Evolutionary conservation across 2,888 invertebrate genomes (phyloP).

Genomic region (Plagodis dolabraria): DNA sequence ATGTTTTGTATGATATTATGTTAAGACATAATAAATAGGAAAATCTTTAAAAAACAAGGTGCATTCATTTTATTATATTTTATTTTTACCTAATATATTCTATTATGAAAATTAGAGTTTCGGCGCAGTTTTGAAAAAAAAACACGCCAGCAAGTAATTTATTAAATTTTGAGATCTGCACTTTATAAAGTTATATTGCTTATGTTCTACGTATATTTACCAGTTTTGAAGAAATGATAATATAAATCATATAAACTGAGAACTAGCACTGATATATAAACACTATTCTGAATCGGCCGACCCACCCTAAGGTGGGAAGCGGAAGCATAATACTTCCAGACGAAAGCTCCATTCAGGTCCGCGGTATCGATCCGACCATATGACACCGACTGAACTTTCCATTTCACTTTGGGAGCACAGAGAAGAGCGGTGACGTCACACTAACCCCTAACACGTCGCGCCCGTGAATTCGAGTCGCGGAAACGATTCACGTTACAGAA

Average conservation of each 20-base stretch:
- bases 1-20: too few relatives aligned
- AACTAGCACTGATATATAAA: slow-evolving; percentile 26
- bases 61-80: too few relatives aligned
- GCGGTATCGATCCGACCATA: slow-evolving; percentile 70
- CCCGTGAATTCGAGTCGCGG: slow-evolving; percentile 20
- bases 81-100: too few relatives aligned
- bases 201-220: slow-evolving; percentile 29
- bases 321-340: slow-evolving; percentile 22
- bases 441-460: slow-evolving; percentile 35
- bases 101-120: too few relatives aligned
- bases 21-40: too few relatives aligned
- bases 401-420: slow-evolving; percentile 70
- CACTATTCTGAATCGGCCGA: slow-evolving; percentile 21
- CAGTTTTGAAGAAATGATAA: slow-evolving; percentile 12
- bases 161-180: too few relatives aligned
- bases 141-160: too few relatives aligned
- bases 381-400: slow-evolving; percentile 71
- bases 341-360: slow-evolving; percentile 65
- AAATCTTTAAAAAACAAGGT: too few relatives aligned
- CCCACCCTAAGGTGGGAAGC: slow-evolving; percentile 9
- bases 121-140: too few relatives aligned
- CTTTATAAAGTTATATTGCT: not conserved
- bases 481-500: slow-evolving; percentile 36
- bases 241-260: slow-evolving; percentile 11
- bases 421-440: slow-evolving; percentile 49